phyloP scores from a whole-genome alignment of 1,140 invertebrate species.

The Pomacea maculata region DNA sequence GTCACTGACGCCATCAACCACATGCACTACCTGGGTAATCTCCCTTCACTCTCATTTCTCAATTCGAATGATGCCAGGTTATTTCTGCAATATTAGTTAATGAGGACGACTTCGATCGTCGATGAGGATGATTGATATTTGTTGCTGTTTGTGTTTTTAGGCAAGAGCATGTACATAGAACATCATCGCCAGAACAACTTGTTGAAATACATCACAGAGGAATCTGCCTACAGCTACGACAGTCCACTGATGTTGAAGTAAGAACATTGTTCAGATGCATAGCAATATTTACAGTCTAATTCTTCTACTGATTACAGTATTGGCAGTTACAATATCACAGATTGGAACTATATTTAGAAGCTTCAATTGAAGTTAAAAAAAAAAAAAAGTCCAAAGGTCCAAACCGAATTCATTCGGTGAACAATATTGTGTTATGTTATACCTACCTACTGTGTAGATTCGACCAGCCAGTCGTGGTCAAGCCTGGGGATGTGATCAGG shows the following conservation, averaged over 20 bases:
- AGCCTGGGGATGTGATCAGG: slow-evolving; percentile 34
- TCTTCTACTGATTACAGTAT: too few relatives aligned
- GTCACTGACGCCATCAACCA: slow-evolving; percentile 30
- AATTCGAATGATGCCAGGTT: too few relatives aligned
- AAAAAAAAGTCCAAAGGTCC: too few relatives aligned
- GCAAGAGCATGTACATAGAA: slow-evolving; percentile 11
- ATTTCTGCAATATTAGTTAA: too few relatives aligned
- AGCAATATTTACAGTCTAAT: not conserved
- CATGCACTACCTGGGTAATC: slow-evolving; percentile 40
- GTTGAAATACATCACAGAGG: not conserved
- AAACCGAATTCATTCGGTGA: too few relatives aligned
- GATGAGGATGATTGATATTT: not conserved
- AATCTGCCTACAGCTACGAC: slow-evolving; percentile 12
- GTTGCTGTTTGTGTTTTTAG: not conserved
- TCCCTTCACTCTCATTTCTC: not conserved
- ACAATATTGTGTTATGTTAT: too few relatives aligned
- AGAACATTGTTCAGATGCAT: not conserved
- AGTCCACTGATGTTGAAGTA: not conserved
- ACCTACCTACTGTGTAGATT: slow-evolving; percentile 14
- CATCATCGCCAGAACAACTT: not conserved
- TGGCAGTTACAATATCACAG: too few relatives aligned
- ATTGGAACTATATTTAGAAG: too few relatives aligned
- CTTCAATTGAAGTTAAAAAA: too few relatives aligned
- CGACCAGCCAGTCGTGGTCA: slow-evolving; percentile 14
- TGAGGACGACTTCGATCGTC: not conserved